Base-by-base conservation (phyloP, 2,797 vertebrate species). In the Macroramphosus scolopax region DNA sequence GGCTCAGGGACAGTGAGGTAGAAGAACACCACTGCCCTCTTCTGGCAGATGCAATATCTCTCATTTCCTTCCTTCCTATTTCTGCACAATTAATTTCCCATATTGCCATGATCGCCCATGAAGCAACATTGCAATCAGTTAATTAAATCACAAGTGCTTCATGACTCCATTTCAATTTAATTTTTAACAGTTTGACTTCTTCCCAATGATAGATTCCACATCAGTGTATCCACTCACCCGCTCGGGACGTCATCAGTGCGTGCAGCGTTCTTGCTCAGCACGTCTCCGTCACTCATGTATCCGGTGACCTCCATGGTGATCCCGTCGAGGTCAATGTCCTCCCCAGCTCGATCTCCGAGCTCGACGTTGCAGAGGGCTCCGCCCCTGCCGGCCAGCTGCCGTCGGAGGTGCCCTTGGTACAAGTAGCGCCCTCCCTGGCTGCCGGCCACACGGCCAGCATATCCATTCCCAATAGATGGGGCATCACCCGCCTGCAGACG, bases 221-320 rank as follows among this genome's bases (percentile, higher is more conserved):
- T 39, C 11, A 11, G 11, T 13, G 8, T 6, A 29, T 31, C 17
- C 11, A 80, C 95, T 89, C 44, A 98, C 96, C 96, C 96, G 0
- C 96, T 98, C 0, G 92, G 92, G 75, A 98, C 89, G 17, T 98
- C 95, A 2, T 98, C 95, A 0, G 91, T 65, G 13, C 92, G 82
- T 2, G 93, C 64, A 0, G 92, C 82, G 31, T 94, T 97, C 89
- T 98, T 98, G 82, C 90, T 91, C 65, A 98, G 87, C 50, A 98
- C 93, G 0, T 98, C 96, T 3, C 96, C 96, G 0, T 98, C 96
- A 0, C 96, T 98, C 94, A 98, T 97, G 72, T 98, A 98, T 8
- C 96, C 96, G 0, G 93, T 89, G 36, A 94, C 90, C 0, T 98
- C 96, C 89, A 93, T 73, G 73, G 85, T 25, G 26, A 95, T 84